Conservation (phyloP, 2,888 invertebrate species). For the Hemicrepidius hirtus region DNA sequence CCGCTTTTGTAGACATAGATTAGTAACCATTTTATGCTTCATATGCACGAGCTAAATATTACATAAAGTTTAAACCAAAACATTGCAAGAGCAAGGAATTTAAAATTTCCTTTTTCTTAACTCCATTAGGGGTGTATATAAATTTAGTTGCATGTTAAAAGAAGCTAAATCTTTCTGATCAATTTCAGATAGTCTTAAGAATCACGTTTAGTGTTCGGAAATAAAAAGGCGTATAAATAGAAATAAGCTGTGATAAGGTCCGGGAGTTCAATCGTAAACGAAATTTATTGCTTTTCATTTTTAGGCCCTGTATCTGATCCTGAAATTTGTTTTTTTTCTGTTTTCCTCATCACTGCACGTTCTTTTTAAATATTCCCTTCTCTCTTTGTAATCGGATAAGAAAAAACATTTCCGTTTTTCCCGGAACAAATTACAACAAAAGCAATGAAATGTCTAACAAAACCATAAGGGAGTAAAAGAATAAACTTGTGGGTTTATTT, state of each 20-base stretch:
- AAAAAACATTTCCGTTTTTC: neutral
- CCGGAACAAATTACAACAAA: neutral
- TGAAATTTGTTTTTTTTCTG: slow-evolving; percentile 8
- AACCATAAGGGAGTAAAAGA: neutral
- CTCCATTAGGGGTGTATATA: neutral
- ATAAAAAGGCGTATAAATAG: slow-evolving; percentile 21
- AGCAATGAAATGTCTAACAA: neutral
- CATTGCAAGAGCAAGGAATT: too few species aligned
- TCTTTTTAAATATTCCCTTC: neutral
- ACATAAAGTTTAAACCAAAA: too few species aligned
- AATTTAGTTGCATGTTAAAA: neutral
- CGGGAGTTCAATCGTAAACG: slow-evolving; percentile 18
- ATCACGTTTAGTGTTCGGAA: slow-evolving; percentile 16
- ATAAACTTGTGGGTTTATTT: slow-evolving; percentile 8
- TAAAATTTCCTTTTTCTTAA: neutral
- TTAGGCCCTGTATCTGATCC: slow-evolving; percentile 8
- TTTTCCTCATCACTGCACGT: neutral
- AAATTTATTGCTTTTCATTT: slow-evolving; percentile 27
- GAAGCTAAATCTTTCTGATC: slow-evolving; percentile 7
- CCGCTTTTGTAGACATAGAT: too few species aligned
- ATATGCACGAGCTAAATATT: too few species aligned
- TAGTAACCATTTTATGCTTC: too few species aligned
- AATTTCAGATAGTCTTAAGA: slow-evolving; percentile 12
- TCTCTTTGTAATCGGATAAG: neutral
- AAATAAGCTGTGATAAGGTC: slow-evolving; percentile 28